Conservation (phyloP, 2,888 invertebrate species). For the Dryobotodes eremita region DNA sequence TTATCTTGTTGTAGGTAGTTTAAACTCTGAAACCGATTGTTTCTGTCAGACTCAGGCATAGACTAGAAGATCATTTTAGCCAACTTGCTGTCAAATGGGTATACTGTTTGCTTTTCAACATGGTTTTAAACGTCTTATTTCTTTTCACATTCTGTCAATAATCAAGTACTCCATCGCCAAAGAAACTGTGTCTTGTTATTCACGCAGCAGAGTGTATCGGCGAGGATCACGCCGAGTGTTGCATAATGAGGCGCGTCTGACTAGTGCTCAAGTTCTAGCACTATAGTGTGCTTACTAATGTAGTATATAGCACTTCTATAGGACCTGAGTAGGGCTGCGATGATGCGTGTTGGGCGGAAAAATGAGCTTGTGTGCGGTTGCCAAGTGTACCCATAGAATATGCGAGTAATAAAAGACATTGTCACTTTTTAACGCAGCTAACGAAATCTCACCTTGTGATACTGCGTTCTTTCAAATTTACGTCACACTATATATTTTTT, state of each 20-base stretch:
- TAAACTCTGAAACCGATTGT: not conserved
- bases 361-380: not conserved
- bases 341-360: no score
- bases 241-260: conserved; percentile 60
- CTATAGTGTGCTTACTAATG: conserved; percentile 26
- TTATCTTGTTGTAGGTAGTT: not conserved
- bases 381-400: no score
- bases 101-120: not conserved
- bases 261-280: conserved; percentile 45
- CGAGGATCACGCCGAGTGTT: conserved; percentile 41
- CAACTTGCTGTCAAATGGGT: not conserved
- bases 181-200: conserved; percentile 37
- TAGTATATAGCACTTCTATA: conserved; percentile 1
- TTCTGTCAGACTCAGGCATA: not conserved
- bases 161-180: not conserved
- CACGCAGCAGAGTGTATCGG: conserved; percentile 40
- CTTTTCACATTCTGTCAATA: not conserved
- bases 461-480: not conserved
- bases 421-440: not conserved
- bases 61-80: not conserved
- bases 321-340: conserved; percentile 14
- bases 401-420: not conserved
- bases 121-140: not conserved
- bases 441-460: not conserved
- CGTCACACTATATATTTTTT: not conserved